Evolutionary conservation across 2,888 invertebrate species (phyloP), one percentile per base, ranked within the genome.

Genomic region (Eucera pruinosa): DNA sequence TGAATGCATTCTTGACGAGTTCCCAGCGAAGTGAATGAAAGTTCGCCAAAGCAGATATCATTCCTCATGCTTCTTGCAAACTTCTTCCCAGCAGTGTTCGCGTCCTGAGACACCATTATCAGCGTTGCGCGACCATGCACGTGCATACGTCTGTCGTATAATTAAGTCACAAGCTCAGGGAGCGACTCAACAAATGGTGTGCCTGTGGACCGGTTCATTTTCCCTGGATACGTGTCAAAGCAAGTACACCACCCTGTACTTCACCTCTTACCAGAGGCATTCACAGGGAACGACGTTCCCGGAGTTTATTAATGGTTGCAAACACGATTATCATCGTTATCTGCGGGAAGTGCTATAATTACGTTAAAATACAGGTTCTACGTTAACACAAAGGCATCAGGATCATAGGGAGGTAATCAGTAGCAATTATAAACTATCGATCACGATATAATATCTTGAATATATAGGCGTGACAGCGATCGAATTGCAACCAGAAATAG

Each of bases 151-250:
- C 36, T 30, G 54, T 43, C 41, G 30, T 67, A 61, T 83, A 83
- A 83, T 83, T 88, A 87, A 88, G 88, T 87, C 84, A 70, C 84
- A 79, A 81, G 76, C 68, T 78, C 69, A 57, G 9, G 54, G 69
- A 60, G n/a, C 64, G 67, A 66, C 70, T 80, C 81, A 86, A 89
- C 89, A 87, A 89, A 89, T 89, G 86, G 87, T 83, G 86, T 85
- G 89, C 89, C 83, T 80, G 79, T 70, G 69, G 79, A 67, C 77
- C 81, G 87, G 84, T 88, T 86, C 83, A 81, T 88, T 88, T 88
- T 72, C 84, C 45, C 82, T 76, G 86, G 84, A 88, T 89, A 89
- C 83, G 52, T 55, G 68, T 67, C 62, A 55, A 72, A 67, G 69
- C 64, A 27, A 60, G 76, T 52, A 41, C 33, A 48, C 45, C 75